Conservation (phyloP, 2,113 vertebrate species). For the Nematolebias whitei region DNA sequence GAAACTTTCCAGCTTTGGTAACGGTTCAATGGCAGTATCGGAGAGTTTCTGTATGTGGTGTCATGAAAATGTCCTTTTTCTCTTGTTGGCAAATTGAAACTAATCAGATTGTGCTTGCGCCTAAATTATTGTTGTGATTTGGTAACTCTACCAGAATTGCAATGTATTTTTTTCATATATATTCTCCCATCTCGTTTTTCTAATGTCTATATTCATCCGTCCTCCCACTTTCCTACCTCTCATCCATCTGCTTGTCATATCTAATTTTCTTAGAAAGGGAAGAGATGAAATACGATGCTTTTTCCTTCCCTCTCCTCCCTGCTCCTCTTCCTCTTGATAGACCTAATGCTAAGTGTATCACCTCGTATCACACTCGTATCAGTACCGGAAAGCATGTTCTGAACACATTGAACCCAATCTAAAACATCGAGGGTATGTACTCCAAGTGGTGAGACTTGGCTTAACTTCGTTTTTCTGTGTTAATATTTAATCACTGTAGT, state of each 20-base stretch:
- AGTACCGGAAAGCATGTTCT: constrained; percentile 7
- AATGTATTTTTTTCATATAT: constrained; percentile 1
- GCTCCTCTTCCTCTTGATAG: constrained; percentile 2
- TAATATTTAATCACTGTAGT: constrained; percentile 12
- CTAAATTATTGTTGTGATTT: constrained; percentile 3
- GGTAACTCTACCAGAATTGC: not conserved
- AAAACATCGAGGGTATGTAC: constrained; percentile 23
- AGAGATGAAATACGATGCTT: constrained; percentile 57
- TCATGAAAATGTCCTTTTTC: not conserved
- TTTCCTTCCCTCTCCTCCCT: constrained; percentile 2
- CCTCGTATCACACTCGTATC: constrained; percentile 2
- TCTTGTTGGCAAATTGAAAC: not conserved
- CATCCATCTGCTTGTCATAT: constrained; percentile 41
- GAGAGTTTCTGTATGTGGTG: not conserved
- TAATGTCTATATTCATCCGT: not conserved
- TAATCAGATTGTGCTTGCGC: not conserved
- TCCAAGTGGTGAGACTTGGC: constrained; percentile 1
- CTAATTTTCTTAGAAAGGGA: constrained; percentile 48
- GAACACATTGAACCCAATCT: constrained; percentile 12
- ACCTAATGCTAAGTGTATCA: constrained; percentile 15
- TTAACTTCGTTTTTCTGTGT: constrained; percentile 6
- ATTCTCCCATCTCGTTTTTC: not conserved
- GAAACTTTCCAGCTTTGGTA: not conserved
- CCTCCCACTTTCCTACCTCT: constrained; percentile 12
- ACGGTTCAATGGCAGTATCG: constrained; percentile 1